Percentiles rank a stretch among this genome's conserved stretches.
Evolutionary conservation across 2,113 vertebrate species (phyloP).

Genomic region (Etheostoma cragini): DNA sequence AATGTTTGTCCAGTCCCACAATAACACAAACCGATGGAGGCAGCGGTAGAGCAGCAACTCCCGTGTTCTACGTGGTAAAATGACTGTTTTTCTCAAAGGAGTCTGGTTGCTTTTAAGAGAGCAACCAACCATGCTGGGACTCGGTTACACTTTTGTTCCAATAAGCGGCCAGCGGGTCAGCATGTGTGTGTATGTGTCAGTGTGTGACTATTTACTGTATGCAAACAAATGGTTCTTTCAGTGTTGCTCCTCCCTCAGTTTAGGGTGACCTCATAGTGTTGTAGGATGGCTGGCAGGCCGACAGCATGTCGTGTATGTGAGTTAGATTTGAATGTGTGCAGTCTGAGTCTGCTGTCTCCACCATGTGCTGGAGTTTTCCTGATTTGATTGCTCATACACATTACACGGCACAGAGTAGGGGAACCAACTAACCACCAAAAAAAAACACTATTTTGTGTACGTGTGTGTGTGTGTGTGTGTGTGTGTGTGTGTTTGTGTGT

Average conservation of each 20-base stretch:
- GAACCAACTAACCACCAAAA: conserved; percentile 17
- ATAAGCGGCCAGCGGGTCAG: not conserved
- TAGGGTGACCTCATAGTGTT: conserved; percentile 35
- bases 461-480: conserved; percentile 5
- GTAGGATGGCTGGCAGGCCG: too few species aligned
- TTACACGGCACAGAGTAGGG: conserved; percentile 18
- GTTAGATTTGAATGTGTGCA: not conserved
- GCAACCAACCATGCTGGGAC: not conserved
- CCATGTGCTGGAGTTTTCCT: conserved; percentile 32
- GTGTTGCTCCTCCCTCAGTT: conserved; percentile 26
- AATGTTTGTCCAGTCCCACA: too few species aligned
- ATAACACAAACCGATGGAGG: too few species aligned
- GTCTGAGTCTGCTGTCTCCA: conserved; percentile 9
- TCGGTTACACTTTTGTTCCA: conserved; percentile 55
- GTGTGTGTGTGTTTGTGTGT: not conserved
- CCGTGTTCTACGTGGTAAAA: too few species aligned
- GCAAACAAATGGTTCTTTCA: conserved; percentile 56
- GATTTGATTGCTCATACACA: conserved; percentile 36
- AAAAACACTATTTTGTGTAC: conserved; percentile 19
- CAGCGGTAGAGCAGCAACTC: too few species aligned
- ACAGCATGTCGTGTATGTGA: not conserved
- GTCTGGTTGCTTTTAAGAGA: too few species aligned
- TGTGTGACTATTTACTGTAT: conserved; percentile 4
- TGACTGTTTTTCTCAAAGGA: too few species aligned
- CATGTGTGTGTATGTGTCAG: conserved; percentile 6